phyloP scores from a whole-genome alignment of 2,888 invertebrate species.

The Limulus polyphemus region DNA sequence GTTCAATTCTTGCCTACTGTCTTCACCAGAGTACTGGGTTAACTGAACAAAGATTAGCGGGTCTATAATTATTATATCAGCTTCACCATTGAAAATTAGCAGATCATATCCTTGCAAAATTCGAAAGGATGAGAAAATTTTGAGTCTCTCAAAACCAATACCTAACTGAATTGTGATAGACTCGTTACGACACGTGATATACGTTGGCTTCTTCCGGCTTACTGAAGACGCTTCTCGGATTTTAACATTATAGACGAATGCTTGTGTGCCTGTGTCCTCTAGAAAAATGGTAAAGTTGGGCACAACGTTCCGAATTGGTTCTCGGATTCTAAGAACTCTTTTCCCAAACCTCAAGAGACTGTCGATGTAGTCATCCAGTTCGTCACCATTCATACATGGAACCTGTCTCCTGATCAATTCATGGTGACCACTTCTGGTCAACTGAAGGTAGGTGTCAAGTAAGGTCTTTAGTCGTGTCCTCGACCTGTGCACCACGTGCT shows the following conservation, averaged over 20 bases:
- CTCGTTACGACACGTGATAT: conserved; percentile 21
- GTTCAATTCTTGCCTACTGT: conserved; percentile 22
- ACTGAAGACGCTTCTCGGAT: conserved; percentile 25
- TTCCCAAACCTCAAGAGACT: conserved; percentile 26
- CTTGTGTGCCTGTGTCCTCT: conserved; percentile 22
- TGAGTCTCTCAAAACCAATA: conserved; percentile 23
- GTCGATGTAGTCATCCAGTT: conserved; percentile 28
- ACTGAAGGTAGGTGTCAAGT: too few species aligned
- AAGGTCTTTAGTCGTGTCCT: too few species aligned
- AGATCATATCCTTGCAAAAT: conserved; percentile 26
- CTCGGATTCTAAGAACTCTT: conserved; percentile 27
- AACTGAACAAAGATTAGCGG: conserved; percentile 25
- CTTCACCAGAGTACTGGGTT: conserved; percentile 21
- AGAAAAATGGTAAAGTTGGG: conserved; percentile 26
- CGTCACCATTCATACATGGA: conserved; percentile 28
- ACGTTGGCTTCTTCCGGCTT: conserved; percentile 23
- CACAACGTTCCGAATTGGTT: conserved; percentile 21
- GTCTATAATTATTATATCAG: conserved; percentile 22
- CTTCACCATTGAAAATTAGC: conserved; percentile 28
- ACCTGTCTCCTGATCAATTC: conserved; percentile 21
- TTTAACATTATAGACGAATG: conserved; percentile 26
- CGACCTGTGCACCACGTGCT: too few species aligned
- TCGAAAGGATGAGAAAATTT: conserved; percentile 23
- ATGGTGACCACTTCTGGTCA: too few species aligned
- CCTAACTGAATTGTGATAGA: conserved; percentile 26